Conservation (phyloP, 2,113 vertebrate genomes). For the Prunella fulvescens region DNA sequence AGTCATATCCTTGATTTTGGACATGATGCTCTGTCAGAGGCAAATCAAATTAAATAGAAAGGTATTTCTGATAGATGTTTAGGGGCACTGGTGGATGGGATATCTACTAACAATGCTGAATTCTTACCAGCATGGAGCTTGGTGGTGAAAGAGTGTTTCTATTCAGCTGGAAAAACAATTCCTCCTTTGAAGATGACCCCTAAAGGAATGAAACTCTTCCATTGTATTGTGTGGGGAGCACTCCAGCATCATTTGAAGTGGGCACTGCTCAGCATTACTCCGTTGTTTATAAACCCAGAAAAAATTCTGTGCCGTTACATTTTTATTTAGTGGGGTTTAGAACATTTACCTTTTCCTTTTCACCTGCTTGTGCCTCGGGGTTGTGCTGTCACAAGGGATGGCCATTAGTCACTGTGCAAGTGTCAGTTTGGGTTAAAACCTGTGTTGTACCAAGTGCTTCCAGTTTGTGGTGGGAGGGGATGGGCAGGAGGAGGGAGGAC, state of each 20-base stretch:
- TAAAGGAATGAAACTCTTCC: background rate
- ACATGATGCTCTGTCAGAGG: background rate
- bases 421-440: background rate
- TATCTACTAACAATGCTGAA: background rate
- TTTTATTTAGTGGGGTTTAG: background rate
- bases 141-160: background rate
- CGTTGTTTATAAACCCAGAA: background rate
- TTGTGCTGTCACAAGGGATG: background rate
- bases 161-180: background rate
- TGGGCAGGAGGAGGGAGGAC: background rate
- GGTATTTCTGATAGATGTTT: background rate
- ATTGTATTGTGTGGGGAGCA: background rate
- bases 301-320: background rate
- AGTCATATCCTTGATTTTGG: background rate
- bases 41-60: background rate
- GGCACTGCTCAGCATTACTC: background rate
- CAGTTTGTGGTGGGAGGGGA: background rate
- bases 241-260: constrained; percentile 18
- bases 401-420: background rate
- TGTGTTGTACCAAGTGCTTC: background rate
- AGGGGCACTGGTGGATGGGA: background rate
- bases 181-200: background rate
- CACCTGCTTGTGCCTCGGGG: background rate
- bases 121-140: background rate
- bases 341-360: background rate